Conservation (phyloP, 2,113 vertebrate genomes). For the Lichenostomus cassidix region DNA sequence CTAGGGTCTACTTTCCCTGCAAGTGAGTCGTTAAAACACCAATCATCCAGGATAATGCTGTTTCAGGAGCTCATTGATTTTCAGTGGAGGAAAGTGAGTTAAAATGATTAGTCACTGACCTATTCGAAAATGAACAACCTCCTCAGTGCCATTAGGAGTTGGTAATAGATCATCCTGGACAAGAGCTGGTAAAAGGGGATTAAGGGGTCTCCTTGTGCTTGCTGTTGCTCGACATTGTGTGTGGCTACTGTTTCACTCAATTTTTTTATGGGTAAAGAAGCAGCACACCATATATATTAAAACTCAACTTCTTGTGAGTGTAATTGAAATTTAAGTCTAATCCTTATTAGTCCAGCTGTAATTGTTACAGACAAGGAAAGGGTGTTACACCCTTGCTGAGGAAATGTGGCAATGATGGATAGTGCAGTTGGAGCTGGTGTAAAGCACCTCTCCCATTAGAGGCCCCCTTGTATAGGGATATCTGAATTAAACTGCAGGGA, state of each 20-base stretch:
- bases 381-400: neutral
- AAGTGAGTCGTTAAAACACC: neutral
- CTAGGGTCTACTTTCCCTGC: neutral
- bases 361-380: neutral
- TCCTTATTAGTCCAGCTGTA: neutral
- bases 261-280: neutral
- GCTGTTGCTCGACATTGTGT: neutral
- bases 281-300: neutral
- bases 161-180: neutral
- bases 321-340: neutral
- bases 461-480: too few species aligned
- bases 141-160: neutral
- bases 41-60: neutral
- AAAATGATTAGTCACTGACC: constrained; percentile 36
- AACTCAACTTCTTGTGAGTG: neutral
- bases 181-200: neutral
- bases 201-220: neutral
- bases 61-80: constrained; percentile 36
- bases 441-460: neutral
- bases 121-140: neutral
- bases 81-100: neutral
- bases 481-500: neutral
- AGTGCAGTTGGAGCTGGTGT: neutral
- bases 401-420: neutral
- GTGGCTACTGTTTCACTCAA: neutral